A percentile compares a stretch with the other conserved stretches of the same genome.
These are phyloP conservation scores for Hoplostethus mediterraneus DNA, from an alignment of 2,797 vertebrate genomes.

Conservation along the genomic window DNA sequence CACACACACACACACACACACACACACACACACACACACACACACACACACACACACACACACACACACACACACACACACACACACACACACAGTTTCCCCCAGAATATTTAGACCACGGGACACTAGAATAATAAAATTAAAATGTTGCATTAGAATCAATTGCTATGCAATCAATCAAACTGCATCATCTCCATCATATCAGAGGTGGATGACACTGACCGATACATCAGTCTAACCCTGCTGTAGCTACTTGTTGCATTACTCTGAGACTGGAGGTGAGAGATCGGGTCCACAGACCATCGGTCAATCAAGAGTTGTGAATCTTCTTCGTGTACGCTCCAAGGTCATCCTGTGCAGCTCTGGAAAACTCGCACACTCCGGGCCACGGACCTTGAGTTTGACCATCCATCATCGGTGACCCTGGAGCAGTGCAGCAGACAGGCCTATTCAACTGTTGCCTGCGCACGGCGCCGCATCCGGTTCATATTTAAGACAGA, in stretches of 20 bases:
- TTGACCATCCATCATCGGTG: slow-evolving; percentile 66
- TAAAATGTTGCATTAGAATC: too few relatives aligned
- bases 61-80: too few relatives aligned
- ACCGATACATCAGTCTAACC: slow-evolving; percentile 22
- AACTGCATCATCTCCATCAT: too few relatives aligned
- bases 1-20: too few relatives aligned
- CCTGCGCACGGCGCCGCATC: slow-evolving; percentile 1
- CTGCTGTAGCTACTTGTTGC: not conserved
- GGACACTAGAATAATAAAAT: too few relatives aligned
- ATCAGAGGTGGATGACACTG: too few relatives aligned
- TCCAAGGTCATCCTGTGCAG: slow-evolving; percentile 61
- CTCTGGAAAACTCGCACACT: slow-evolving; percentile 42
- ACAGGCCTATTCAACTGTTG: slow-evolving; percentile 41
- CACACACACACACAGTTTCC: too few relatives aligned
- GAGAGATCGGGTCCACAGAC: slow-evolving; percentile 51
- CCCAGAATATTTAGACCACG: too few relatives aligned
- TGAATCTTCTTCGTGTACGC: slow-evolving; percentile 34
- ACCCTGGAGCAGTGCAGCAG: slow-evolving; percentile 43
- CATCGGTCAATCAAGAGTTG: slow-evolving; percentile 61
- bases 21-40: too few relatives aligned
- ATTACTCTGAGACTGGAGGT: slow-evolving; percentile 28
- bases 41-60: too few relatives aligned
- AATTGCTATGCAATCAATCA: too few relatives aligned
- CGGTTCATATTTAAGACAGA: slow-evolving; percentile 18
- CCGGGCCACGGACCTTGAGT: slow-evolving; percentile 37